These are phyloP conservation scores for Bucorvus abyssinicus DNA, from an alignment of 2,797 vertebrate genomes.

Conservation along the genomic window DNA sequence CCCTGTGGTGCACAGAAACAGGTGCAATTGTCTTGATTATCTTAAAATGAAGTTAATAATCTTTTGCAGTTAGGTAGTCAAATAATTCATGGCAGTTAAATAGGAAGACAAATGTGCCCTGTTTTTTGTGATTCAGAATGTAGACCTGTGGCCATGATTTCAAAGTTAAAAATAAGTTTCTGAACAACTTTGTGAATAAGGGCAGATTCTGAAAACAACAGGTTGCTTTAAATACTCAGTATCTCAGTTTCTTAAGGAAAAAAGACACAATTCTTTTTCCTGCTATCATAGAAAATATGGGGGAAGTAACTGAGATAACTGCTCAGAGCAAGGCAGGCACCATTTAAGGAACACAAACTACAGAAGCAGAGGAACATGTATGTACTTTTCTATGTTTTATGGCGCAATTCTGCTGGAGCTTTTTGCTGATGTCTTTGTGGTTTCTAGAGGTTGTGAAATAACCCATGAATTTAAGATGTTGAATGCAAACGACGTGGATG, in stretches of 20 bases:
- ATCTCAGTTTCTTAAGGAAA: neutral
- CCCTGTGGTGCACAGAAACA: neutral
- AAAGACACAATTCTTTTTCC: neutral
- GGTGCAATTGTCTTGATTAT: accelerated
- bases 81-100: neutral
- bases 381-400: neutral
- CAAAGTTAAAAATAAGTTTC: neutral
- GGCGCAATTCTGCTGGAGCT: neutral
- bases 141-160: accelerated
- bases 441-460: neutral
- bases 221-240: neutral
- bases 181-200: neutral
- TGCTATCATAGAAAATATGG: neutral
- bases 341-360: neutral
- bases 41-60: neutral
- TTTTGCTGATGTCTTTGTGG: neutral
- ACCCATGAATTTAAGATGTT: neutral
- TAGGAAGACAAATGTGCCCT: neutral
- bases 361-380: neutral
- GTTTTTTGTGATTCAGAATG: neutral
- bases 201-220: neutral
- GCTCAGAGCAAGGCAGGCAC: neutral
- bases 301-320: neutral
- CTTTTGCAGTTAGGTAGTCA: neutral
- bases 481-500: neutral